Conservation (phyloP, 1,140 invertebrate genomes). For the Chelonus insularis region DNA sequence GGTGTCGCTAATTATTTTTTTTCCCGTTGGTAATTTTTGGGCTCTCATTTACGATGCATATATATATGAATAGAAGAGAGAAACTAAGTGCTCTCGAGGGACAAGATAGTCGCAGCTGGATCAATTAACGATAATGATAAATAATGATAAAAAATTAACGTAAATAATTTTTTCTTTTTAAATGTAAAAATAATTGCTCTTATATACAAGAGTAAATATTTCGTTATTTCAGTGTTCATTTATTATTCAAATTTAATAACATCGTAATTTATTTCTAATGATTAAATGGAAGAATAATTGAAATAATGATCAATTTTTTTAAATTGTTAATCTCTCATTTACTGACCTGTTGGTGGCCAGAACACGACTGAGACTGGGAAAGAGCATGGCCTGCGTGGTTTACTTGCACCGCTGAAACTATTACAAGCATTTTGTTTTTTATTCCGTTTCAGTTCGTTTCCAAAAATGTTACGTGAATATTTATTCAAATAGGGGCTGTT, state of each 20-base stretch:
- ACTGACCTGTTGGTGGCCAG: conserved; percentile 60
- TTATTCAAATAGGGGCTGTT: no score
- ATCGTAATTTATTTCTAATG: no score
- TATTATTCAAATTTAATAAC: no score
- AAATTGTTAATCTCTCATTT: conserved; percentile 47
- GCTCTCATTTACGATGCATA: conserved; percentile 4
- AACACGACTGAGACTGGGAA: conserved; percentile 58
- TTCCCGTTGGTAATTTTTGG: conserved; percentile 7
- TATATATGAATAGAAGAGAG: not conserved
- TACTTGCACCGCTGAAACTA: conserved; percentile 60
- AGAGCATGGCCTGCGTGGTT: conserved; percentile 60
- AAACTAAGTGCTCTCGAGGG: no score
- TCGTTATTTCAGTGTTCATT: no score
- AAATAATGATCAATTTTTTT: not conserved
- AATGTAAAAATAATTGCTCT: no score
- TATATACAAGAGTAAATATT: no score
- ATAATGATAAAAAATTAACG: no score
- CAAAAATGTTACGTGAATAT: conserved; percentile 23
- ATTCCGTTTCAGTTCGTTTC: conserved; percentile 40
- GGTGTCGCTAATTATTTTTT: conserved; percentile 31
- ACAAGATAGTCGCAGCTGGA: no score
- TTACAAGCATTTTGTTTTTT: conserved; percentile 57
- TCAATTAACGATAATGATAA: no score
- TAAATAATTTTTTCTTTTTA: no score
- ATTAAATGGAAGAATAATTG: no score